Conservation (phyloP, 2,113 vertebrate species). For the Prunella fulvescens region DNA sequence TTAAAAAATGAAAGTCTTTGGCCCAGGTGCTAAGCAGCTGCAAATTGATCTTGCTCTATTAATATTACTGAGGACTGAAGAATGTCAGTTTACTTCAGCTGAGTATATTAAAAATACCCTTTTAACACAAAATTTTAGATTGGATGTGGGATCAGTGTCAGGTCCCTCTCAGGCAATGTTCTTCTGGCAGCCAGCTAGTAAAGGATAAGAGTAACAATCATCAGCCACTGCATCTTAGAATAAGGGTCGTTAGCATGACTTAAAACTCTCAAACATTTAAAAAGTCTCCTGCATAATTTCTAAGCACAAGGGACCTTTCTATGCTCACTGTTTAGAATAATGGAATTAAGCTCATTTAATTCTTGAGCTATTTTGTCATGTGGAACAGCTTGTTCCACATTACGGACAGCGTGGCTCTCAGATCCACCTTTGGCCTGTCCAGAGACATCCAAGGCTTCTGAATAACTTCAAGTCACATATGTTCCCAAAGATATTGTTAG, state of each 20-base stretch:
- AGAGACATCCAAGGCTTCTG: background rate
- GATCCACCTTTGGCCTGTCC: background rate
- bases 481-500: background rate
- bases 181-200: background rate
- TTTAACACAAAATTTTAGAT: background rate
- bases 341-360: background rate
- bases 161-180: background rate
- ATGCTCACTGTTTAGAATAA: background rate
- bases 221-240: background rate
- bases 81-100: slow-evolving; percentile 16
- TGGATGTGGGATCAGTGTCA: background rate
- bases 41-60: slow-evolving; percentile 7
- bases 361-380: background rate
- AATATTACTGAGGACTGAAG: background rate
- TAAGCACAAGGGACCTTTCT: background rate
- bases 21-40: slow-evolving; percentile 41
- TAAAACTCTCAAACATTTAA: background rate
- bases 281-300: background rate
- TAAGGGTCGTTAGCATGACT: background rate
- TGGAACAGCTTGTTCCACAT: background rate
- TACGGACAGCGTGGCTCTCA: background rate
- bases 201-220: background rate
- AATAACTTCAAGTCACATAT: background rate
- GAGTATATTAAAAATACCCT: background rate
- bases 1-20: slow-evolving; percentile 21